Conservation (phyloP, 2,888 invertebrate species). For the Sycophila texana region DNA sequence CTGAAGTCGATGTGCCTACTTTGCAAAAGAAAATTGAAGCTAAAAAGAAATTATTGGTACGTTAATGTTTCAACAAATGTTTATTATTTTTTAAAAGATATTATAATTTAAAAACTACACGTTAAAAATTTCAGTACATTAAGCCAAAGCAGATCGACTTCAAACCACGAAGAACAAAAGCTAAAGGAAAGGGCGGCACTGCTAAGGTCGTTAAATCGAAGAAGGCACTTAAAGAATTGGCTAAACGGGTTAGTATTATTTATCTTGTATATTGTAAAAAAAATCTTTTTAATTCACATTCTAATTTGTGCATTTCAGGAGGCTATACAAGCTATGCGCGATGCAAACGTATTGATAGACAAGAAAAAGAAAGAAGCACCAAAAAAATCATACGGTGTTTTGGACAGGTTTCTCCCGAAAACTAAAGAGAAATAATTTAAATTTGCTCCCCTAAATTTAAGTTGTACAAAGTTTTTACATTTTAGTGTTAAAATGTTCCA, state of each 20-base stretch:
- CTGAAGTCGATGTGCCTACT: conserved; percentile 89
- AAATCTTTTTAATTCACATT: conserved; percentile 45
- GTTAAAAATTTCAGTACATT: conserved; percentile 78
- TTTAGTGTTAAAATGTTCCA: not conserved
- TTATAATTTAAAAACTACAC: conserved; percentile 20
- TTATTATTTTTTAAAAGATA: conserved; percentile 36
- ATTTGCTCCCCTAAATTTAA: conserved; percentile 30
- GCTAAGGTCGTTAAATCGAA: conserved; percentile 85
- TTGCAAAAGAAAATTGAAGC: conserved; percentile 87
- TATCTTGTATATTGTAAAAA: conserved; percentile 3
- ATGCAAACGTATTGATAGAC: conserved; percentile 72
- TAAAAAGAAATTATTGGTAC: conserved; percentile 83
- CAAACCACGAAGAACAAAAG: conserved; percentile 83
- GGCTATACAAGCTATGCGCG: conserved; percentile 76
- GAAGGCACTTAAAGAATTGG: conserved; percentile 84
- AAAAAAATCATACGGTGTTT: conserved; percentile 77
- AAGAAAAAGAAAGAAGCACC: conserved; percentile 71
- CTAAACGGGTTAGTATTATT: conserved; percentile 79
- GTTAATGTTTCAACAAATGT: conserved; percentile 50
- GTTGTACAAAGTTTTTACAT: conserved; percentile 33
- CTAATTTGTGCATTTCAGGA: conserved; percentile 74
- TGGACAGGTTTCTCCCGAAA: conserved; percentile 85
- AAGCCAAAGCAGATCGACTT: conserved; percentile 88
- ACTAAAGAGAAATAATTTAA: conserved; percentile 59
- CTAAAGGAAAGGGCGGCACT: conserved; percentile 86